A percentile compares a stretch with the other conserved stretches of the same genome.
Evolutionary conservation across 2,113 vertebrate genomes (phyloP).

Genomic region (Lampris incognitus): DNA sequence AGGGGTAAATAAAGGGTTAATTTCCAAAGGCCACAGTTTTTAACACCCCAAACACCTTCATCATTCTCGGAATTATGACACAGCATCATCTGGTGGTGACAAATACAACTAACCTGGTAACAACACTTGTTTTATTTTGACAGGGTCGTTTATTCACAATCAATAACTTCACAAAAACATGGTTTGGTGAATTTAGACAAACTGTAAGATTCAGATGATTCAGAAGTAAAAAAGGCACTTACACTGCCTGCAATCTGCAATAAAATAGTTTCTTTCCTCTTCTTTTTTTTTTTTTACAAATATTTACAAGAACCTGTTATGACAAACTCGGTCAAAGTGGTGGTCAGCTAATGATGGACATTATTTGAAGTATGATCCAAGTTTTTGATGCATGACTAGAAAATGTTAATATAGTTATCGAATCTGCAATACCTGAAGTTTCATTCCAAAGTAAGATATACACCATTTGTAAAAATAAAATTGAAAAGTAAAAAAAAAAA

Average conservation of each 20-base stretch:
- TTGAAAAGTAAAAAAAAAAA: too few species aligned
- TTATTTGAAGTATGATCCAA: neutral
- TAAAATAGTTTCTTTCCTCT: slow-evolving; percentile 48
- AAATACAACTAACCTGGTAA: neutral
- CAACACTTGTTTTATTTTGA: slow-evolving; percentile 22
- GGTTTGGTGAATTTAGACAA: slow-evolving; percentile 16
- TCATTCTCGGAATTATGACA: too few species aligned
- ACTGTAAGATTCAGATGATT: slow-evolving; percentile 16
- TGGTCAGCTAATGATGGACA: neutral
- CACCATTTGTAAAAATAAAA: too few species aligned
- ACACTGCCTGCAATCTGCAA: slow-evolving; percentile 28
- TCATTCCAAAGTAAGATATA: too few species aligned
- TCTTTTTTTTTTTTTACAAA: slow-evolving; percentile 51
- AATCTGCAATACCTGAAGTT: too few species aligned
- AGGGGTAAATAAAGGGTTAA: too few species aligned
- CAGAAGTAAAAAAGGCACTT: slow-evolving; percentile 53
- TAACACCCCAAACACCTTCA: too few species aligned
- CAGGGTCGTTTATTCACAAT: slow-evolving; percentile 20
- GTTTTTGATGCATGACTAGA: too few species aligned
- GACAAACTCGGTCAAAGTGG: neutral
- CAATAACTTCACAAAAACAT: slow-evolving; percentile 13
- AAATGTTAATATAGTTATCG: too few species aligned
- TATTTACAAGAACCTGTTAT: slow-evolving; percentile 56
- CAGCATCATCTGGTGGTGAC: neutral
- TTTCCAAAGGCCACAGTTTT: too few species aligned